Base-by-base conservation (phyloP, 2,888 invertebrate species). In the Drepanosiphum platanoidis region DNA sequence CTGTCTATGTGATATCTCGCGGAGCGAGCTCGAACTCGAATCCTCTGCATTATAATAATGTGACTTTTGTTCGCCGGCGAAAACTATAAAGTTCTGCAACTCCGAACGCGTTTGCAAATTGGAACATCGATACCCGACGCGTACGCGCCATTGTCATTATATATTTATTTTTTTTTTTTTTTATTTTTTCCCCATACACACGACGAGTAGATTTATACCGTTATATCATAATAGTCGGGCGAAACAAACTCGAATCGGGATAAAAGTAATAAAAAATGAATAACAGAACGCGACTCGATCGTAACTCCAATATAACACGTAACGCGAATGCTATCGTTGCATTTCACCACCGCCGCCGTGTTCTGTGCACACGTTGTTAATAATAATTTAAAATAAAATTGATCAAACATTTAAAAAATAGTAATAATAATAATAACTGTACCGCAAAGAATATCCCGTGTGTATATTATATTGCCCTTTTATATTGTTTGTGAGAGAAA, bases 381-480 rank as follows among this genome's bases (percentile, higher is more conserved):
- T 79, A 34, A 22, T 64, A 39, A 30, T 64, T 42, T 64, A 39
- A 64, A 64, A 64, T 30, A 42, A 42, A 79, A 79, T 79, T 46
- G 66, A 68, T 68, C 79, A 79, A 79, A 79, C 66, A 68, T 79
- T 66, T 68, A 46, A 79, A 79, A 64, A 70, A 78, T 64, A 78
- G 64, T 42, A 58, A 77, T 27, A 36, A 61, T 61, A 75, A 36
- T 15, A n/a, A 30, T 27, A 39, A 64, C 27, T 64, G n/a, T 58
- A 13, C 0, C 5, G 8, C 2, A 8, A n/a, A n/a, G n/a, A n/a
- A n/a, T n/a, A n/a, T n/a, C n/a, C n/a, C n/a, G 8, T 58, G 11
- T 58, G 34, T 34, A 74, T 18, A 30, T 72, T 42, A 3, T 74
- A 15, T 61, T 27, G 22, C 22, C 0, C 15, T 39, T 75, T 46